A percentile compares a stretch with the other conserved stretches of the same genome.
Evolutionary conservation across 2,888 invertebrate genomes (phyloP).

Genomic region (Malacosoma neustria): DNA sequence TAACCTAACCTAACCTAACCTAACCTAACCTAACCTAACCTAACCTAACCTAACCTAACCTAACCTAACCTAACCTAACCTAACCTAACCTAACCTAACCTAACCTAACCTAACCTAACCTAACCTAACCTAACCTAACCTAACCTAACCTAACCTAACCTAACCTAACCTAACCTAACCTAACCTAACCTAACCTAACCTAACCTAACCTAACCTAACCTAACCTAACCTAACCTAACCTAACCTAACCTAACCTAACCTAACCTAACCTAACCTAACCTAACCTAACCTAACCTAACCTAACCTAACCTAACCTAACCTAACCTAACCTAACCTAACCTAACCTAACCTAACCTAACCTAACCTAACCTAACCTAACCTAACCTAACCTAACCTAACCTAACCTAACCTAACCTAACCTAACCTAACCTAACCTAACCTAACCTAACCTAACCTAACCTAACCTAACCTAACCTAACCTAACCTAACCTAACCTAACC

Average conservation of each 20-base stretch:
- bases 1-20: slow-evolving; percentile 18
- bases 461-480: slow-evolving; percentile 10
- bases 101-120: slow-evolving; percentile 16
- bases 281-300: slow-evolving; percentile 13
- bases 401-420: slow-evolving; percentile 10
- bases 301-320: slow-evolving; percentile 13
- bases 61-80: slow-evolving; percentile 11
- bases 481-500: slow-evolving; percentile 6
- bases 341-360: slow-evolving; percentile 11
- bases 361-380: slow-evolving; percentile 11
- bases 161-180: too few relatives aligned
- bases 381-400: slow-evolving; percentile 9
- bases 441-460: slow-evolving; percentile 9
- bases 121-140: slow-evolving; percentile 14
- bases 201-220: too few relatives aligned
- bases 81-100: slow-evolving; percentile 14
- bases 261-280: slow-evolving; percentile 15
- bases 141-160: slow-evolving; percentile 14
- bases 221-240: too few relatives aligned
- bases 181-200: too few relatives aligned
- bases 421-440: slow-evolving; percentile 11
- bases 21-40: slow-evolving; percentile 17
- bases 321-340: slow-evolving; percentile 12
- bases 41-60: slow-evolving; percentile 15
- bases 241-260: slow-evolving; percentile 14